phyloP scores from a whole-genome alignment of 92 coral and sea anemone species.

The Phenganax subtilis region DNA sequence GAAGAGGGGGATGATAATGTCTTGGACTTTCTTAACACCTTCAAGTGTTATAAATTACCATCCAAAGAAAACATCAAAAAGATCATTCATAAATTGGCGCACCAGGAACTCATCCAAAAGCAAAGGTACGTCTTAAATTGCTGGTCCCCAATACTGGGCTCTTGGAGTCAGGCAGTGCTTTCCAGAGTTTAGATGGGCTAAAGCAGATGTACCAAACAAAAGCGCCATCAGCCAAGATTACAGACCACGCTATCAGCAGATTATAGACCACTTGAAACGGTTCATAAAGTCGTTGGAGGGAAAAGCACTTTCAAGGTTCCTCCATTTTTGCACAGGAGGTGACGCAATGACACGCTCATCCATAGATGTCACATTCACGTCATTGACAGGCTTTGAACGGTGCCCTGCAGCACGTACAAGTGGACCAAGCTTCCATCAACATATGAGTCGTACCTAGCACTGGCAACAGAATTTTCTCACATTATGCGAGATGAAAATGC shows the following conservation, averaged over 20 bases:
- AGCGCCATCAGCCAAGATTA: neutral
- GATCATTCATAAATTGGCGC: too few species aligned
- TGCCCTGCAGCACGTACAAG: slow-evolving; percentile 32
- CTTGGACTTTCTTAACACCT: too few species aligned
- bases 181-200: neutral
- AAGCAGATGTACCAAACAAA: neutral
- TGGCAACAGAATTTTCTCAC: slow-evolving; percentile 31
- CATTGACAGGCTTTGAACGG: slow-evolving; percentile 27
- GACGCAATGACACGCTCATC: slow-evolving; percentile 16
- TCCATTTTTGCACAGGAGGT: slow-evolving; percentile 31
- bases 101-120: too few species aligned
- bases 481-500: slow-evolving; percentile 28
- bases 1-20: too few species aligned
- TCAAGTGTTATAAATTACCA: too few species aligned
- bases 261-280: neutral
- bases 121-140: neutral
- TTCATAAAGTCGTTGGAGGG: slow-evolving; percentile 8
- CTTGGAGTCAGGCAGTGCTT: neutral
- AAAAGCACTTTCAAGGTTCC: neutral
- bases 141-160: slow-evolving; percentile 1
- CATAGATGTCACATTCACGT: slow-evolving; percentile 21
- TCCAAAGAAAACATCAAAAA: too few species aligned
- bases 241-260: too few species aligned
- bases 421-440: slow-evolving; percentile 33
- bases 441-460: slow-evolving; percentile 24